These are phyloP conservation scores for Criorhina ranunculi DNA, from an alignment of 2,888 invertebrate genomes.

Conservation along the genomic window DNA sequence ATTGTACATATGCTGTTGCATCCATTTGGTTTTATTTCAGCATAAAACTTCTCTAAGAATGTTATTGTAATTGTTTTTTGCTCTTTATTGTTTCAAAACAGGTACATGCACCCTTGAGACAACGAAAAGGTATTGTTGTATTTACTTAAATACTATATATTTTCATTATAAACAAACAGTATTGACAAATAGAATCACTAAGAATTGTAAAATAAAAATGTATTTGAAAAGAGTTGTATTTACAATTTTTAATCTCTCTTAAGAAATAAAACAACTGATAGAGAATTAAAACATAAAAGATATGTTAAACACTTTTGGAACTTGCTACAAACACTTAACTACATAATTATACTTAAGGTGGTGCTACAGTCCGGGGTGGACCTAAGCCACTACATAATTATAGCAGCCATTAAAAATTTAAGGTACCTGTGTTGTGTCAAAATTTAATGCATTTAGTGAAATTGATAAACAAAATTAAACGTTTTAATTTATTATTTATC, in stretches of 20 bases:
- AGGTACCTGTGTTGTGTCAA: slow-evolving; percentile 7
- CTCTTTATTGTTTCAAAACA: neutral
- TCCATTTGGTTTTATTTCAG: no score
- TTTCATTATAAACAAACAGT: neutral
- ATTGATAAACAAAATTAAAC: slow-evolving; percentile 16
- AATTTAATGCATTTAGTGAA: slow-evolving; percentile 32
- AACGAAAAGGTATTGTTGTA: no score
- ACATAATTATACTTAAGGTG: neutral
- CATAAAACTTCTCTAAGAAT: no score
- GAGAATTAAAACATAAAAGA: neutral
- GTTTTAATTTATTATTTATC: slow-evolving; percentile 15
- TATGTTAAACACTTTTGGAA: no score
- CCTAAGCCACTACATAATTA: neutral
- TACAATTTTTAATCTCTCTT: neutral
- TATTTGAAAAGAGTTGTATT: slow-evolving; percentile 3
- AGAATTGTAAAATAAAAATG: neutral
- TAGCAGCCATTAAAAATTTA: neutral
- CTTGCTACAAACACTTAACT: neutral
- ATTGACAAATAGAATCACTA: neutral
- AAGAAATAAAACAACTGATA: slow-evolving; percentile 5
- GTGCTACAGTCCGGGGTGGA: no score
- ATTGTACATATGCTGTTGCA: no score
- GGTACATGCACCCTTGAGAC: neutral
- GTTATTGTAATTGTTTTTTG: no score
- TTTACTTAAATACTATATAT: neutral